Evolutionary conservation across 2,113 vertebrate species (phyloP), one percentile per base, ranked within the genome.

Genomic region (Phocoena phocoena): DNA sequence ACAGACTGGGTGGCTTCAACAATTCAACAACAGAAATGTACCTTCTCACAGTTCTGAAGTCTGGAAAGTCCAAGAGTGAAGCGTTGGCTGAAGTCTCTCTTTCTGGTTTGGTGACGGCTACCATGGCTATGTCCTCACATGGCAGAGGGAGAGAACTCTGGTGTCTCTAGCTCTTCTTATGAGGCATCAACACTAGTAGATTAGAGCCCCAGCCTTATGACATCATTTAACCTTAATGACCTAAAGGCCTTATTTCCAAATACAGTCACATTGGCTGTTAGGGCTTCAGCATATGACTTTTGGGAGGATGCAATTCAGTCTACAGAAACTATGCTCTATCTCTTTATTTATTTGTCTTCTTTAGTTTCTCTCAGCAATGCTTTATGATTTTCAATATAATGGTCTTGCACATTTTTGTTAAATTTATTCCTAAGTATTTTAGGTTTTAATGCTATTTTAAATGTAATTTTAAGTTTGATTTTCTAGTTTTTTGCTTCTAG

Each of bases 401-500:
- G 53, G 13, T 68, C 38, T 93, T 86, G 6, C 3, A 67, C 14
- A 60, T 62, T 86, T 88, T 89, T 95, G 50, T 76, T 84, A 87
- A 94, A 95, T 89, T 90, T 95, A 87, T 95, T 80, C 55, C 26
- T 77, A 53, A 62, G 18, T 80, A 92, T 92, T 36, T 41, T 91
- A 76, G n/a, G 31, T 77, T 86, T 87, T 85, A 91, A 60, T 93
- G 38, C 90, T 94, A 76, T 85, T 97, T 97, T 93, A 88, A 76
- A 60, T 71, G 26, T 77, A 71, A 93, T 67, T 80, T 96, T 36
- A 93, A 95, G 70, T 91, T 80, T 68, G 26, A 14, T 74, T 93
- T 95, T 96, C 41, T 55, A 47, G 2, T 36, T 50, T 65, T 95
- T 70, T 95, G 6, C 21, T 94, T 58, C 36, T 73, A 94, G 36